Evolutionary conservation across 1,140 invertebrate genomes (phyloP), one percentile per base, ranked within the genome.

Genomic region (Sipha flava): DNA sequence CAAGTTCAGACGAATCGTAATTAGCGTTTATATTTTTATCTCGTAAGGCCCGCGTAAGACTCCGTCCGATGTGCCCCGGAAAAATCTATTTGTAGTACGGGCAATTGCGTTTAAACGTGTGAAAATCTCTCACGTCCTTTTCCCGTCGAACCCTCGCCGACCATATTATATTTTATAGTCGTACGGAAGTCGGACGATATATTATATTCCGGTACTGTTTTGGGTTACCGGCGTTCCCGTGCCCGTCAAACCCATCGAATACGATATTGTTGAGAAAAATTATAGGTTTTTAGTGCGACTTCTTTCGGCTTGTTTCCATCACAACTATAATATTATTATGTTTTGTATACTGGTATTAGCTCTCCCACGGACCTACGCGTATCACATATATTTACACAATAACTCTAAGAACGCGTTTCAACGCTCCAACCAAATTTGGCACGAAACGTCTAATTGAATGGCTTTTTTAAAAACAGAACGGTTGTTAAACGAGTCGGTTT

Each of bases 81-180:
- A 21, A 5, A 43, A 43, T 43, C 10, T 34, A 1, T n/a, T 31
- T 43, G 12, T 16, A 14, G 18, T 23, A 3, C 21, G 10, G 18
- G 40, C 45, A 68, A 68, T 68, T 68, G 21, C 64, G 14, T 45
- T 45, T 68, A 45, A 45, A 68, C 40, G 64, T 68, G 64, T 68
- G 64, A 68, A 68, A 6, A 29, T 26, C 21, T 45, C 64, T 68
- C 64, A 68, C 64, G 40, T 68, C 23, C 37, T 26, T 68, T 68
- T 68, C 26, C 23, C 64, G 26, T 45, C 3, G 64, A 68, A 6
- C 5, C 45, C 16, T 14, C 45, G 14, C 16, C 45, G 9, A 12
- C 3, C 16, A 14, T 47, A 21, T 52, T 23, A 7, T 14, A 64
- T 37, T 23, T n/a, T 31, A 31, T 37, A 34, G 18, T 34, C 18